phyloP scores from a whole-genome alignment of 1,140 invertebrate species.

The Drosophila seguyi region DNA sequence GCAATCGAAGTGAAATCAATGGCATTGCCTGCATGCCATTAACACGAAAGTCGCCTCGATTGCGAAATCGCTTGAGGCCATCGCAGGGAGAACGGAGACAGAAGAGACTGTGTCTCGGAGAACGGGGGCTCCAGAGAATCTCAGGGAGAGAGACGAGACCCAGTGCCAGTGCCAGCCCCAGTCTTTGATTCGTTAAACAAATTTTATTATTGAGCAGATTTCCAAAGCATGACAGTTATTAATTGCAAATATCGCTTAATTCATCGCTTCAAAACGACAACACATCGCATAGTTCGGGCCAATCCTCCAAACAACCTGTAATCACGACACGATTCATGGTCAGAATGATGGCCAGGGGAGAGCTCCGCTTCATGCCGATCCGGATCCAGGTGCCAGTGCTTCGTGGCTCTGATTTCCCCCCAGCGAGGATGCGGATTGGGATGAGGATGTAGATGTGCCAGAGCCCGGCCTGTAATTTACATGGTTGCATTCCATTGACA shows the following conservation, averaged over 20 bases:
- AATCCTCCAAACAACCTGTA: constrained; percentile 77
- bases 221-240: constrained; percentile 82
- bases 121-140: constrained; percentile 27
- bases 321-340: constrained; percentile 74
- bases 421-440: constrained; percentile 2
- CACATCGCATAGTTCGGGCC: constrained; percentile 72
- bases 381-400: constrained; percentile 6
- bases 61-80: constrained; percentile 72
- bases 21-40: constrained; percentile 82
- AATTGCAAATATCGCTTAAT: constrained; percentile 85
- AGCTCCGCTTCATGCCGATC: neutral
- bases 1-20: constrained; percentile 84
- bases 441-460: constrained; percentile 1
- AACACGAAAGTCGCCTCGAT: constrained; percentile 77
- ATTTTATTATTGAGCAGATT: constrained; percentile 83
- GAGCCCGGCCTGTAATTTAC: constrained; percentile 64
- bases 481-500: constrained; percentile 84
- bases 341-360: constrained; percentile 26
- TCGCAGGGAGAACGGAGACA: constrained; percentile 27
- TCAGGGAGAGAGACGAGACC: constrained; percentile 12
- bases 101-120: neutral
- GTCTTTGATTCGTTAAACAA: constrained; percentile 82
- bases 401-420: constrained; percentile 55
- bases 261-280: constrained; percentile 83
- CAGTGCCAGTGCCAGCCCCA: constrained; percentile 13